Conservation (phyloP, 2,113 vertebrate species). For the Girardinichthys multiradiatus region DNA sequence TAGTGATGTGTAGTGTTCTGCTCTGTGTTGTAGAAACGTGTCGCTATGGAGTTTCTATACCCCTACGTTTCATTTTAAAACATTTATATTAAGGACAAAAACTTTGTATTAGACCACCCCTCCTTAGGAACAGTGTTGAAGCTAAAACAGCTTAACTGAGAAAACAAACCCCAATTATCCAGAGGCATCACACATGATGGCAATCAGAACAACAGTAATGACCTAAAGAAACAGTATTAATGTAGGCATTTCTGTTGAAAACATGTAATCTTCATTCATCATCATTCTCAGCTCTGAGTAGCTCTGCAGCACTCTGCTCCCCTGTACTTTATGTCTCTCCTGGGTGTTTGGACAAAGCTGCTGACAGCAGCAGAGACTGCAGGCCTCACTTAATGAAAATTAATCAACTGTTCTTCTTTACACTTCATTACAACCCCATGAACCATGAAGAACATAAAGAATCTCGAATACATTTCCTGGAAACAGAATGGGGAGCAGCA, state of each 20-base stretch:
- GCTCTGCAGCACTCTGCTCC: slow-evolving; percentile 3
- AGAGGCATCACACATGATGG: background rate
- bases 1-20: no score
- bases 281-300: background rate
- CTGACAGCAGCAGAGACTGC: slow-evolving; percentile 63
- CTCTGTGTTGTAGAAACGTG: no score
- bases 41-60: no score
- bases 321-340: slow-evolving; percentile 9
- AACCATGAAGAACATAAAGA: slow-evolving; percentile 21
- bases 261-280: slow-evolving; percentile 2
- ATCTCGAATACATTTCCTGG: background rate
- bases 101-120: no score
- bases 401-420: slow-evolving; percentile 31
- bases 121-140: background rate
- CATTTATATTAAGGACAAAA: no score
- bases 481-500: background rate
- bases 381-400: slow-evolving; percentile 52
- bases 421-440: slow-evolving; percentile 15
- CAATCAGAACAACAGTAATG: background rate
- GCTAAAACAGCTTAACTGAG: background rate
- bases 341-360: slow-evolving; percentile 35
- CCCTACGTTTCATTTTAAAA: no score
- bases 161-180: background rate
- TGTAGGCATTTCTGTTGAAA: background rate
- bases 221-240: background rate